Percentiles rank a stretch among this genome's conserved stretches.
phyloP scores from a whole-genome alignment of 92 coral and sea anemone genomes.

The Zoanthus sansibaricus region DNA sequence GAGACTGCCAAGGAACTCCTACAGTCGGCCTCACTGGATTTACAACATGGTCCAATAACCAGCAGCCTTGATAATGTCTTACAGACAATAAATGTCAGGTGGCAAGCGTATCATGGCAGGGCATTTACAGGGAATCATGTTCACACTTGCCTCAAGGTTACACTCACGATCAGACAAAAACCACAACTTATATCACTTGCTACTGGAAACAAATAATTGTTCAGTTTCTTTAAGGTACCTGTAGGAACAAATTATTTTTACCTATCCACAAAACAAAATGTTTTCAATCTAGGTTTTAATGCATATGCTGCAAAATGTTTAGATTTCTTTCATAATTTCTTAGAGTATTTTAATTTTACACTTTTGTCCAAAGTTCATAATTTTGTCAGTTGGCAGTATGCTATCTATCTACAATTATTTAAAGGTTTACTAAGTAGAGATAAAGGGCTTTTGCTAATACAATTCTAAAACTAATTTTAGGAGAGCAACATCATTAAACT shows the following conservation, averaged over 20 bases:
- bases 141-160: conserved; percentile 45
- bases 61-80: conserved; percentile 4
- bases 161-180: no score
- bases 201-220: no score
- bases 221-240: no score
- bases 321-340: no score
- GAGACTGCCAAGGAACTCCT: conserved; percentile 10
- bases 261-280: no score
- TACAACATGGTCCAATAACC: not conserved
- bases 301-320: no score
- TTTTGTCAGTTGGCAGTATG: no score
- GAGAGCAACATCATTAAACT: conserved; percentile 33
- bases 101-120: conserved; percentile 40
- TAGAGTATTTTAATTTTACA: no score
- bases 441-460: conserved; percentile 15
- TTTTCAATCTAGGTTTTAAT: no score
- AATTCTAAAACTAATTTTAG: conserved; percentile 32
- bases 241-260: no score
- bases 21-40: not conserved
- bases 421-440: conserved; percentile 10
- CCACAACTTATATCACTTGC: no score
- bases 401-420: not conserved
- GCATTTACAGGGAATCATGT: conserved; percentile 44
- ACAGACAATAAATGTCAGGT: conserved; percentile 24
- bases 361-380: no score